These are phyloP conservation scores for Columba janthina DNA, from an alignment of 2,113 vertebrate species.

Conservation along the genomic window DNA sequence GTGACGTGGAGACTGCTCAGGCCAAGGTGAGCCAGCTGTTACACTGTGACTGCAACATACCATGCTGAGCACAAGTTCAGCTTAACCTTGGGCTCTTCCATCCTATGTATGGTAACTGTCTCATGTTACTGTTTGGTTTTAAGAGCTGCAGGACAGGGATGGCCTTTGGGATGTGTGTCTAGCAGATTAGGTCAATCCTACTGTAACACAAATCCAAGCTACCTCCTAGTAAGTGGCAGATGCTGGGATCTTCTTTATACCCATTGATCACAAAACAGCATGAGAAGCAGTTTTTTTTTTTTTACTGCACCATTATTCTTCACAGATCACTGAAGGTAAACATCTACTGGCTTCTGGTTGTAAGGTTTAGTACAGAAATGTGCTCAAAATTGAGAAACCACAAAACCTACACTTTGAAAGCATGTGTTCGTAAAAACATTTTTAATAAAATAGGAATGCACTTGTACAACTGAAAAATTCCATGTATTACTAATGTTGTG, in stretches of 20 bases:
- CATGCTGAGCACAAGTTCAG: background rate
- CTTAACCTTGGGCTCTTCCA: background rate
- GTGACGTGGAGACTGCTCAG: background rate
- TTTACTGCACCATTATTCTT: background rate
- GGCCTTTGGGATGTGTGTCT: background rate
- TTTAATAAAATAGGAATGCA: conserved; percentile 7
- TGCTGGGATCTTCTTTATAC: background rate
- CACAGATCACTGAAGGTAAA: background rate
- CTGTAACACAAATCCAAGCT: background rate
- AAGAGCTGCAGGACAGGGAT: background rate
- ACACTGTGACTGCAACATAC: background rate
- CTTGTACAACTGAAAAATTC: background rate
- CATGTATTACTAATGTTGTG: background rate
- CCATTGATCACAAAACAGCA: background rate
- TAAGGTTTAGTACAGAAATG: background rate
- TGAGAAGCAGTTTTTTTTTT: background rate
- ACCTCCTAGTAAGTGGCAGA: background rate
- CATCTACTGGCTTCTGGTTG: background rate
- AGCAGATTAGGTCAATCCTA: background rate
- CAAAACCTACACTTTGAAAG: background rate
- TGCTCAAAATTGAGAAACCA: background rate
- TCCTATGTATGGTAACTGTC: background rate
- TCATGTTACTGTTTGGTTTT: background rate
- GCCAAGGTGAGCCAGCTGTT: background rate
- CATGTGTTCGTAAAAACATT: background rate